These are phyloP conservation scores for Limnodromus scolopaceus DNA, from an alignment of 2,797 vertebrate species.

Conservation along the genomic window DNA sequence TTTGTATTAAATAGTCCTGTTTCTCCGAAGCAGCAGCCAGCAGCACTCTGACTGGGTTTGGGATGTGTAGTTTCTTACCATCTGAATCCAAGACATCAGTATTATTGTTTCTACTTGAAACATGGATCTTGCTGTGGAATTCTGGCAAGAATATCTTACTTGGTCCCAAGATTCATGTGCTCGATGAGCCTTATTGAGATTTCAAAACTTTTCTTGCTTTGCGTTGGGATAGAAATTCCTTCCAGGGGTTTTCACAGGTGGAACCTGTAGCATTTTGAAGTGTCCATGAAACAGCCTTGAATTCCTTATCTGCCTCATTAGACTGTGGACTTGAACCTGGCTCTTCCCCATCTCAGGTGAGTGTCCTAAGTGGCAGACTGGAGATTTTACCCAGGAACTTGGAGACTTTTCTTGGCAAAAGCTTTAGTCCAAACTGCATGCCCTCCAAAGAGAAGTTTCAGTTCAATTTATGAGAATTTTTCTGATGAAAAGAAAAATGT, in stretches of 20 bases:
- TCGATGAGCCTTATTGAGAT: rapidly evolving
- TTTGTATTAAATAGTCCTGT: neutral
- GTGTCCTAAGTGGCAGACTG: neutral
- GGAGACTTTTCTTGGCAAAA: neutral
- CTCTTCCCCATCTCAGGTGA: neutral
- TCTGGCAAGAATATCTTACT: neutral
- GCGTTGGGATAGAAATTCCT: neutral
- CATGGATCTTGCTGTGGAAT: neutral
- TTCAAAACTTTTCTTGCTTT: neutral
- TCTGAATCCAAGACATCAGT: neutral
- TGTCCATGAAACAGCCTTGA: neutral
- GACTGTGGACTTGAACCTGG: neutral
- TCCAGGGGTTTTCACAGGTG: neutral
- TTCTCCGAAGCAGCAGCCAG: neutral
- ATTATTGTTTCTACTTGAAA: neutral
- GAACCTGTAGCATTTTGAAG: neutral
- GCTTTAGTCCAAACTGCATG: neutral
- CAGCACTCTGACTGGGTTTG: neutral
- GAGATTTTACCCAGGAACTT: neutral
- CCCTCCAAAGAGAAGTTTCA: neutral
- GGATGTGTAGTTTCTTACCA: neutral
- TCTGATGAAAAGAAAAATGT: neutral
- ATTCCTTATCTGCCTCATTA: neutral
- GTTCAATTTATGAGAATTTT: neutral
- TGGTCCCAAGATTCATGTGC: neutral